Conservation (phyloP, 2,113 vertebrate genomes). For the Peromyscus polionotus region DNA sequence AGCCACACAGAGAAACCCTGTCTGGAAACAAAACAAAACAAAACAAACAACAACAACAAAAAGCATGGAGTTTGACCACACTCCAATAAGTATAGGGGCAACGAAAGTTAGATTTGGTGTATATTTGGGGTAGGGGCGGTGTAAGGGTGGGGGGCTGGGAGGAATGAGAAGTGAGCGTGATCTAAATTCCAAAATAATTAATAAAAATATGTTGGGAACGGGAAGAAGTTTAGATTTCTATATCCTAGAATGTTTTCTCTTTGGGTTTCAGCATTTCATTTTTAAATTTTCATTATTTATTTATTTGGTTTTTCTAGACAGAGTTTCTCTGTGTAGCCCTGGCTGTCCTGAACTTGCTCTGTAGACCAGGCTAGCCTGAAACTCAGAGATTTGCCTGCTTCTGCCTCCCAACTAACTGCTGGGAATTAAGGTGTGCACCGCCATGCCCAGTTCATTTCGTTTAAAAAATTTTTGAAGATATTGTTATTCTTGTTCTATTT, state of each 20-base stretch:
- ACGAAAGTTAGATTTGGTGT: too few relatives aligned
- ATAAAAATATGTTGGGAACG: too few relatives aligned
- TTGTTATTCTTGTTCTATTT: neutral
- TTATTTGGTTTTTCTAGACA: neutral
- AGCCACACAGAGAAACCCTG: too few relatives aligned
- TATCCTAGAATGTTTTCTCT: neutral
- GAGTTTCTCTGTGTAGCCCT: neutral
- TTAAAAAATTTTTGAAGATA: neutral
- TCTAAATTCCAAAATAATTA: neutral
- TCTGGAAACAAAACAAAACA: too few relatives aligned
- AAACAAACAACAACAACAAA: too few relatives aligned
- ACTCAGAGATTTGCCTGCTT: neutral
- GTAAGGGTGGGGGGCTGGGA: too few relatives aligned
- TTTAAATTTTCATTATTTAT: neutral
- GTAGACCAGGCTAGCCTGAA: neutral
- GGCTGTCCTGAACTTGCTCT: neutral
- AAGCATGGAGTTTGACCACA: too few relatives aligned
- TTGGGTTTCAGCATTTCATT: neutral
- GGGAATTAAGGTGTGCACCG: neutral
- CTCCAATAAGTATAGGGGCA: too few relatives aligned
- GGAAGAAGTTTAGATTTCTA: neutral
- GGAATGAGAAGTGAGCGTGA: too few relatives aligned
- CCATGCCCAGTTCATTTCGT: neutral
- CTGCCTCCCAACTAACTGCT: neutral
- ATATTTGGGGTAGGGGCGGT: too few relatives aligned